Conservation (phyloP, 2,113 vertebrate species). For the Erythrolamprus reginae region DNA sequence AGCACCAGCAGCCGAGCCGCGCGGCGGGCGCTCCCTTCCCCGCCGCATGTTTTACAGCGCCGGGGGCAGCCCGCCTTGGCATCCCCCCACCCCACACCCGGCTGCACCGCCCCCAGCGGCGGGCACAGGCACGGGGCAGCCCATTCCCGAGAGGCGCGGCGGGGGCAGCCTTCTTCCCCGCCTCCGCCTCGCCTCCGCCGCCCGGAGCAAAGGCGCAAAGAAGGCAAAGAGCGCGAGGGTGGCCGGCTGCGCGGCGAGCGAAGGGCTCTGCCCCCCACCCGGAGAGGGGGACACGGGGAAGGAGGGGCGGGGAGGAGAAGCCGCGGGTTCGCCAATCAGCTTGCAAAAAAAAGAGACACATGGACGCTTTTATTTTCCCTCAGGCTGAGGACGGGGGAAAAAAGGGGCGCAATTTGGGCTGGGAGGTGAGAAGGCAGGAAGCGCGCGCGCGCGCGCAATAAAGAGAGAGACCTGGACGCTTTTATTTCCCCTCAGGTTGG, state of each 20-base stretch:
- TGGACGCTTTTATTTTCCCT: too few relatives aligned
- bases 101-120: slow-evolving; percentile 9
- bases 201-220: slow-evolving; percentile 9
- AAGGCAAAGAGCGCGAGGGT: background rate
- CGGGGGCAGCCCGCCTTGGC: slow-evolving; percentile 35
- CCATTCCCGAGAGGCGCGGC: background rate
- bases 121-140: background rate
- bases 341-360: too few relatives aligned
- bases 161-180: background rate
- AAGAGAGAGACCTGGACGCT: too few relatives aligned
- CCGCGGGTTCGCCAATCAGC: too few relatives aligned
- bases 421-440: too few relatives aligned
- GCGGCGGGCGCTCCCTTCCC: background rate
- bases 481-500: background rate
- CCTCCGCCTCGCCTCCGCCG: too few relatives aligned
- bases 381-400: too few relatives aligned
- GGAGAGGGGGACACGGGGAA: background rate
- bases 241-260: slow-evolving; percentile 3
- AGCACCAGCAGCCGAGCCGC: background rate
- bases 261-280: too few relatives aligned
- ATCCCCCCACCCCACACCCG: background rate
- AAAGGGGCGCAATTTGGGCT: too few relatives aligned
- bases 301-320: too few relatives aligned
- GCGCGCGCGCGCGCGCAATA: too few relatives aligned
- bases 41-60: slow-evolving; percentile 48